A percentile compares a stretch with the other conserved stretches of the same genome.
These are phyloP conservation scores for Encarsia formosa DNA, from an alignment of 2,888 invertebrate genomes.

Conservation along the genomic window DNA sequence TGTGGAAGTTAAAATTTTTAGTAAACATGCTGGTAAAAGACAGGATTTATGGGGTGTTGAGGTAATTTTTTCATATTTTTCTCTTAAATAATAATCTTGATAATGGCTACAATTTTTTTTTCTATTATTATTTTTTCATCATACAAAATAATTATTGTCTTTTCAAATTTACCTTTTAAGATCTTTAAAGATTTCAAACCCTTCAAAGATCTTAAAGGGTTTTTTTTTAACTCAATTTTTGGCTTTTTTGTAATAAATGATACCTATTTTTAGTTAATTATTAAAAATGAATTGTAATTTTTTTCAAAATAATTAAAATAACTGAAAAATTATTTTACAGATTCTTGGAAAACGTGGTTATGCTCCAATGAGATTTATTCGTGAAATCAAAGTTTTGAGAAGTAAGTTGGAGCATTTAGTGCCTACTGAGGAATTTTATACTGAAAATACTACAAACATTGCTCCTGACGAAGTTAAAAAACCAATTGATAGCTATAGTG, in stretches of 20 bases:
- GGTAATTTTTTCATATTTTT: too few species aligned
- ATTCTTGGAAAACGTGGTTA: slow-evolving; percentile 68
- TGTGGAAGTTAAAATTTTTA: slow-evolving; percentile 59
- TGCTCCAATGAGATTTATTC: slow-evolving; percentile 58
- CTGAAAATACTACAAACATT: neutral
- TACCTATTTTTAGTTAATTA: too few species aligned
- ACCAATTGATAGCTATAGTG: neutral
- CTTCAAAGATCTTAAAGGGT: too few species aligned
- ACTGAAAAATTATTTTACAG: slow-evolving; percentile 34
- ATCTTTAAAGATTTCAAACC: too few species aligned
- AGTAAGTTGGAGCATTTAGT: slow-evolving; percentile 49
- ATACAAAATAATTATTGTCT: neutral
- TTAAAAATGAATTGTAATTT: neutral
- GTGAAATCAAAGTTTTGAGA: slow-evolving; percentile 58
- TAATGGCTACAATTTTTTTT: too few species aligned
- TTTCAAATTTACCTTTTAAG: neutral
- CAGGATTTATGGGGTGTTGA: slow-evolving; percentile 65
- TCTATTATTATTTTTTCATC: neutral
- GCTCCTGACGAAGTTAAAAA: slow-evolving; percentile 1
- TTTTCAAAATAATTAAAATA: slow-evolving; percentile 16
- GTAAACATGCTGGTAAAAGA: slow-evolving; percentile 66
- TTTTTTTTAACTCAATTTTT: too few species aligned
- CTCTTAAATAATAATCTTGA: too few species aligned
- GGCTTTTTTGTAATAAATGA: too few species aligned
- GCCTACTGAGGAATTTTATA: slow-evolving; percentile 44